A percentile compares a stretch with the other conserved stretches of the same genome.
Evolutionary conservation across 2,888 invertebrate genomes (phyloP).

Genomic region (Chalcosyrphus nemorum): DNA sequence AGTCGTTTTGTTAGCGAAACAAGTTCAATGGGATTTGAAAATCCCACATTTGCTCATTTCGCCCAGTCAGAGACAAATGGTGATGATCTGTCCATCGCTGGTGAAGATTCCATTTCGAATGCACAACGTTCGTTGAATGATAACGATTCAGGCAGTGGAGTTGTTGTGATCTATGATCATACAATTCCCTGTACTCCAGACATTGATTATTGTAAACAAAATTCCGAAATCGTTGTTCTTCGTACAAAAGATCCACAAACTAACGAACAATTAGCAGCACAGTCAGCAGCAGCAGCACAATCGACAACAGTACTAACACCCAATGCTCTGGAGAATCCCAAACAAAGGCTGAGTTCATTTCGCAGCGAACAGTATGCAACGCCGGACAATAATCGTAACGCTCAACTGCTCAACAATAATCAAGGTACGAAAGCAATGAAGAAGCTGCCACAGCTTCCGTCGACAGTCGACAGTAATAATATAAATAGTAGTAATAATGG

Average conservation of each 20-base stretch:
- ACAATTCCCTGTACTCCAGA: constrained; percentile 80
- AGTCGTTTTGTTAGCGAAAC: constrained; percentile 81
- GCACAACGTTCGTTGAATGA: constrained; percentile 52
- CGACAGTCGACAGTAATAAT: constrained; percentile 59
- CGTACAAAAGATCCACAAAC: constrained; percentile 80
- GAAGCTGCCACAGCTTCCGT: constrained; percentile 53
- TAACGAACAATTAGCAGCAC: constrained; percentile 69
- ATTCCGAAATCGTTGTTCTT: constrained; percentile 81
- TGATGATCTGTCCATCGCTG: constrained; percentile 49
- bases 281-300: constrained; percentile 53
- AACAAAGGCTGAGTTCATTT: constrained; percentile 82
- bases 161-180: constrained; percentile 81
- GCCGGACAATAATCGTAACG: constrained; percentile 68
- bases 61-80: constrained; percentile 74
- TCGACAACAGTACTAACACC: constrained; percentile 62
- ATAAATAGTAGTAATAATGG: constrained; percentile 58
- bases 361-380: constrained; percentile 80
- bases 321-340: constrained; percentile 78
- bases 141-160: constrained; percentile 75
- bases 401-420: constrained; percentile 59
- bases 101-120: constrained; percentile 76
- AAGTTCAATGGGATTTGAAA: constrained; percentile 81
- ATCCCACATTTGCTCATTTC: constrained; percentile 81
- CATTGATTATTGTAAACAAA: constrained; percentile 81
- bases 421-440: constrained; percentile 72